Evolutionary conservation across 2,888 invertebrate genomes (phyloP), one percentile per base, ranked within the genome.

Genomic region (Chesias legatella): DNA sequence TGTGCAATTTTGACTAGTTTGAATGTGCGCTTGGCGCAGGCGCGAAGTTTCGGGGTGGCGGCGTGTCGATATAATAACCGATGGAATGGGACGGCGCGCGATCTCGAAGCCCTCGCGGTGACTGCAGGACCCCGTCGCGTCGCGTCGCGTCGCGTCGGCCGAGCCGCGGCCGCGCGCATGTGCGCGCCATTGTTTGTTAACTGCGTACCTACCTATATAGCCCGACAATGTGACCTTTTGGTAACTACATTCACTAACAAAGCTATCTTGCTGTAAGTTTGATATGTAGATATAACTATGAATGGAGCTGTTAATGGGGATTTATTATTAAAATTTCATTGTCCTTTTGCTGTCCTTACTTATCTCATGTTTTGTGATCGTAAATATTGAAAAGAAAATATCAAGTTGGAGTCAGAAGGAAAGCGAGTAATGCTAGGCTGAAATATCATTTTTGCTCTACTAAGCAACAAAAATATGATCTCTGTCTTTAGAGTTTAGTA

Each of bases 51-150:
- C 52, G 59, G 58, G 58, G 68, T 61, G 62, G 63, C 58, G 66
- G 55, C 56, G 76, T 79, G 76, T 79, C 82, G 82, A 83, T 86
- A 85, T 84, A 84, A 81, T 82, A 79, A 84, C 77, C 73, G 73
- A 69, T 67, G 68, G 68, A 68, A 64, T 59, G 56, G 56, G 34
- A 53, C 46, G 58, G 56, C 58, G 57, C 58, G 58, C 49, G 58
- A 52, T 49, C 22, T 49, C 39, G 57, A 56, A 34, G 57, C 48
- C 53, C 57, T 49, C 51, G 49, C 50, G 51, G 41, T 45, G 47
- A 56, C 63, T 53, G 55, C 55, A 43, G 48, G 44, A 40, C 48
- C 42, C 31, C 24, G 33, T 37, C 34, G 48, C 43, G 40, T 43
- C 46, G 45, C n/a, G n/a, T 37, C 43, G 26, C 32, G 36, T 11